phyloP scores from a whole-genome alignment of 2,113 vertebrate species.

The Nematolebias whitei region DNA sequence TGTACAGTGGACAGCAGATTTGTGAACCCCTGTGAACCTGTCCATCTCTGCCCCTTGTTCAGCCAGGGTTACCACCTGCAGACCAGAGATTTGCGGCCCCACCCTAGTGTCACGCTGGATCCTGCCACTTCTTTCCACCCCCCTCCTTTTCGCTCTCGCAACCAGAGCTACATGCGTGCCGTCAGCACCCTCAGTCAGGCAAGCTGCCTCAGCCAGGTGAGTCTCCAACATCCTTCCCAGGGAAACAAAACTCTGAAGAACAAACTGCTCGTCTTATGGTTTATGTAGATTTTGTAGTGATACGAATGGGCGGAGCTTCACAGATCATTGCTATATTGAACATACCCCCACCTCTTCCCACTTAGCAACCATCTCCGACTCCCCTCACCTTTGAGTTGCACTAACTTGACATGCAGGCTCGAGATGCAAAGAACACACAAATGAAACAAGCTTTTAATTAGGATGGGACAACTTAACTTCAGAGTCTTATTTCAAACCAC shows the following conservation, averaged over 20 bases:
- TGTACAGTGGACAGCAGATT: neutral
- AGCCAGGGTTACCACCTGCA: conserved; percentile 96
- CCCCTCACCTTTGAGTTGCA: neutral
- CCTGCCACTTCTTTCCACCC: conserved; percentile 91
- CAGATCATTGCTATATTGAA: conserved; percentile 20
- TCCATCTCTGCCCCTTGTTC: conserved; percentile 67
- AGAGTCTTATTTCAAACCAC: neutral
- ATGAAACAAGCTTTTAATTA: neutral
- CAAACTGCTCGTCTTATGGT: neutral
- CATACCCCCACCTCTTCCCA: neutral
- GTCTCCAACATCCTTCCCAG: conserved; percentile 53
- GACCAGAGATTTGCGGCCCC: conserved; percentile 89
- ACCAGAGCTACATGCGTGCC: conserved; percentile 99
- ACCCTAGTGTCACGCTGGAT: conserved; percentile 91
- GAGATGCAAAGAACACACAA: neutral
- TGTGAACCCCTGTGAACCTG: conserved; percentile 21
- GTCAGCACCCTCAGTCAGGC: conserved; percentile 99
- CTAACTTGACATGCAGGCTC: neutral
- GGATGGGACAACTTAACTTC: neutral
- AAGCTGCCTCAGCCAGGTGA: conserved; percentile 99
- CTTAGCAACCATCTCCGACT: neutral
- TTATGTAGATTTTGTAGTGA: neutral
- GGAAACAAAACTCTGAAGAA: conserved; percentile 27
- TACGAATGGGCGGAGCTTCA: no score
- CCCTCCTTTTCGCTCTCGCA: conserved; percentile 96